Evolutionary conservation across 2,797 vertebrate genomes (phyloP).

Genomic region (Serranus cabrilla): DNA sequence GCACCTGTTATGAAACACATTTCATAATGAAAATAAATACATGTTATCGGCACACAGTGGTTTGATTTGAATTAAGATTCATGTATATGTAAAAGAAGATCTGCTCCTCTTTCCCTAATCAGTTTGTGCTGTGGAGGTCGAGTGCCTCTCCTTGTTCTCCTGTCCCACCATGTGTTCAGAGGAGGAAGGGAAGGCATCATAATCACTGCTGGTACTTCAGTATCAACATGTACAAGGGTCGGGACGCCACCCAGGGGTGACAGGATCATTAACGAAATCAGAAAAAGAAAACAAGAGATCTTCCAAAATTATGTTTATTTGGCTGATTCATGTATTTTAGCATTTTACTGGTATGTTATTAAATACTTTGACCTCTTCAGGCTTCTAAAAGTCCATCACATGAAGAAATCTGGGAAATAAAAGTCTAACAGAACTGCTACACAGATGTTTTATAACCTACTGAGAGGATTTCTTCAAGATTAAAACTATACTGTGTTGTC

Average conservation of each 20-base stretch:
- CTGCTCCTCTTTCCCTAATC: background rate
- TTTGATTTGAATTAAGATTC: no score
- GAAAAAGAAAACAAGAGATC: background rate
- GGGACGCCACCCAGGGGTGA: background rate
- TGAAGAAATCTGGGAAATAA: background rate
- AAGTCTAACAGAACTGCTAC: background rate
- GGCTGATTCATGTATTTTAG: no score
- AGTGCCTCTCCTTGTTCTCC: slow-evolving; percentile 37
- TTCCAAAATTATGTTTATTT: background rate
- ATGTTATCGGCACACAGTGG: no score
- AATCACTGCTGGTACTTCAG: background rate
- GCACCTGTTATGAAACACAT: background rate
- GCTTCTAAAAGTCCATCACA: background rate
- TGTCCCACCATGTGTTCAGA: slow-evolving; percentile 61
- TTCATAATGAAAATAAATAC: no score
- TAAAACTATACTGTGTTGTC: no score
- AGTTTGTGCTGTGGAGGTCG: background rate
- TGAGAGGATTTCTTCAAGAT: no score
- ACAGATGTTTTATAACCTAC: no score
- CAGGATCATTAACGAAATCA: background rate
- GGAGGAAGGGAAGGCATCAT: slow-evolving; percentile 30
- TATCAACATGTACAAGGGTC: background rate
- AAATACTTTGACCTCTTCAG: background rate
- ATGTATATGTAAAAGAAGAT: background rate
- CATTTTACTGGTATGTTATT: background rate